Evolutionary conservation across 92 coral and sea anemone species (phyloP).

Genomic region (Epizoanthus ramosus): DNA sequence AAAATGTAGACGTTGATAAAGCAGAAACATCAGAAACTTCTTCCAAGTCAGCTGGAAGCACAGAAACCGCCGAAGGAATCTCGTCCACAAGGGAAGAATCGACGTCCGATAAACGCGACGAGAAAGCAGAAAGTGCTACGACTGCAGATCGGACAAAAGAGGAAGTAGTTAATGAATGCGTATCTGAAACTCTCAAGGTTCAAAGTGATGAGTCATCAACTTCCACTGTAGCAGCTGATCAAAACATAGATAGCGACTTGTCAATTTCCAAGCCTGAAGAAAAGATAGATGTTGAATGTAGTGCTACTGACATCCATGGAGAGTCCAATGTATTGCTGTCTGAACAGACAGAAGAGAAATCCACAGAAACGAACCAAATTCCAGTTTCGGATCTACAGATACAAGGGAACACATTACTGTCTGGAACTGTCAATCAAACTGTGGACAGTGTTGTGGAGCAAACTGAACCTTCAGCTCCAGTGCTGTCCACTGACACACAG

Average conservation of each 20-base stretch:
- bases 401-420: constrained; percentile 15
- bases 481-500: neutral
- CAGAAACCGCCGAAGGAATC: neutral
- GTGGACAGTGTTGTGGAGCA: constrained; percentile 5
- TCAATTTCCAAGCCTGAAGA: neutral
- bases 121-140: neutral
- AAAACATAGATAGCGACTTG: neutral
- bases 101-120: neutral
- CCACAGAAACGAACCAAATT: neutral
- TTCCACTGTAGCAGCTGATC: neutral
- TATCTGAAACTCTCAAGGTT: neutral
- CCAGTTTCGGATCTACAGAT: neutral
- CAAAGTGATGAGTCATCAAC: neutral
- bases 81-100: neutral
- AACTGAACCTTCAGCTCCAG: constrained; percentile 22
- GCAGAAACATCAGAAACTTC: neutral
- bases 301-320: neutral
- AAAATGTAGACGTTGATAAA: neutral
- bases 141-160: neutral
- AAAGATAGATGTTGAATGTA: neutral
- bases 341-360: constrained; percentile 2
- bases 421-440: constrained; percentile 17
- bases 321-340: neutral
- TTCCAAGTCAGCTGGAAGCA: neutral
- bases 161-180: neutral